These are phyloP conservation scores for Etheostoma perlongum DNA, from an alignment of 2,797 vertebrate genomes.

Conservation along the genomic window DNA sequence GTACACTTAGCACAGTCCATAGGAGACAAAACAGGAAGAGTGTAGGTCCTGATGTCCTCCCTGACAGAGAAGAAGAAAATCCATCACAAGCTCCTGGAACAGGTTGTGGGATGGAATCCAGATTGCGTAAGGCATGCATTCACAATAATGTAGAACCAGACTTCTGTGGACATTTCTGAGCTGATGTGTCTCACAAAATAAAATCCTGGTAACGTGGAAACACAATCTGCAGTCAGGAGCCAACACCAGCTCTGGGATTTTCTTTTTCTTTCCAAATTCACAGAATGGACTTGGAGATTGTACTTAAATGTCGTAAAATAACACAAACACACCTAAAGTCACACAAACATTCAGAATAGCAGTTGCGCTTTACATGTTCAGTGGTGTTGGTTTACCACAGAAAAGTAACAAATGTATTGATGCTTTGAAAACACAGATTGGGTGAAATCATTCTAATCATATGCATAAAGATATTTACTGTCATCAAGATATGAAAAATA, in stretches of 20 bases:
- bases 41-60: constrained; percentile 20
- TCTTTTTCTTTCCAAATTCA: background rate
- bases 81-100: constrained; percentile 23
- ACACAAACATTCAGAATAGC: constrained; percentile 31
- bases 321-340: constrained; percentile 1
- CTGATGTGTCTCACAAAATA: background rate
- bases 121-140: constrained; percentile 65
- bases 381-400: constrained; percentile 20
- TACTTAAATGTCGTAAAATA: background rate
- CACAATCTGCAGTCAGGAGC: constrained; percentile 6
- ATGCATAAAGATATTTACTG: constrained; percentile 7
- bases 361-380: constrained; percentile 44
- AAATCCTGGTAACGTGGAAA: background rate
- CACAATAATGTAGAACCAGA: constrained; percentile 36
- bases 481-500: constrained; percentile 7
- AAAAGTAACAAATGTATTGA: constrained; percentile 1
- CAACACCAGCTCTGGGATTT: background rate
- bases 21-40: constrained; percentile 23
- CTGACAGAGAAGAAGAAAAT: constrained; percentile 27
- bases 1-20: constrained; percentile 59
- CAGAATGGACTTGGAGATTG: constrained; percentile 8
- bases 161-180: background rate
- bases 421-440: constrained; percentile 7
- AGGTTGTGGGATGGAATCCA: constrained; percentile 2
- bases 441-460: background rate